Base-by-base conservation (phyloP, 2,888 invertebrate species). In the Dichetophora obliterata region DNA sequence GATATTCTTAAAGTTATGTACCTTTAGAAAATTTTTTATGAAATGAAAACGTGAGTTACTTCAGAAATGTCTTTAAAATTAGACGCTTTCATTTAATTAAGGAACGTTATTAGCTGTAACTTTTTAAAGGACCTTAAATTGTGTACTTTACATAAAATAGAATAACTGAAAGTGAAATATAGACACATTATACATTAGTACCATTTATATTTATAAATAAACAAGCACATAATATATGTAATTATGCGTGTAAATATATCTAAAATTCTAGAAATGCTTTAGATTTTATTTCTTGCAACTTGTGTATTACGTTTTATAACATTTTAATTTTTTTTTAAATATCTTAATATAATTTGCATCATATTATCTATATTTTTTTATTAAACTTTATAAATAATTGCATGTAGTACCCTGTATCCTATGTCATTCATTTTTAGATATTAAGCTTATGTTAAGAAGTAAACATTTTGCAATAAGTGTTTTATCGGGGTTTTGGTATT, bases 321-420 rank as follows among this genome's bases (percentile, higher is more conserved):
- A 16, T 48, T 63, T 48, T 68, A 48, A 59, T 76, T 16, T 61
- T 37, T 3, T 68, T 37, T 72, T 78, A 0, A 43, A 43, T 24
- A 77, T 54, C 54, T 66, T 50, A 19, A 54, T 52, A 34, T 57
- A 59, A 74, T 75, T 77, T n/a, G n/a, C n/a, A n/a, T n/a, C n/a
- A n/a, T n/a, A n/a, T n/a, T 76, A 72, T 16, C 2, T n/a, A 8
- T 63, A 34, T 27, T 27, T 71, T 79, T 75, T 80, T 76, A 61
- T 78, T 78, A 79, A 76, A 74, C 81, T 78, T 79, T 78, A 81
- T 92, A 94, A 94, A 94, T 94, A 95, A 94, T 94, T 94, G 94
- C 94, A 94, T 95, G 94, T 94, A 94, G 94, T 95, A 95, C 95
- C 95, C 95, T 95, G 95, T 95, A 95, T 95, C 95, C 95, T 95